phyloP scores from a whole-genome alignment of 2,113 vertebrate species.

The Panurus biarmicus region DNA sequence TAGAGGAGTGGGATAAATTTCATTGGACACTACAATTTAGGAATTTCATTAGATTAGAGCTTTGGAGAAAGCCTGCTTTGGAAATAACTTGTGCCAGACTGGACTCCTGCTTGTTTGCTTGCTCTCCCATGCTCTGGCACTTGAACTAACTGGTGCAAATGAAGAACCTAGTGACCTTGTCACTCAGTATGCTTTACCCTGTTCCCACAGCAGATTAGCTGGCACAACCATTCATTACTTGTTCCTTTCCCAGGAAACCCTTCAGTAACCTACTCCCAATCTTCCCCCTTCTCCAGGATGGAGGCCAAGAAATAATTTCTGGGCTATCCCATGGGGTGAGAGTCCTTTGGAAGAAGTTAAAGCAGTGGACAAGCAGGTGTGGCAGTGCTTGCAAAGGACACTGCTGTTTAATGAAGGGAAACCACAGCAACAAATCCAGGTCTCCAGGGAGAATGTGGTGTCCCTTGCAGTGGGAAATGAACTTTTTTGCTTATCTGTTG shows the following conservation, averaged over 20 bases:
- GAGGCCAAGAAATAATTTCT: constrained; percentile 31
- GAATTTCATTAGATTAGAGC: neutral
- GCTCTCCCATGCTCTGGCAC: neutral
- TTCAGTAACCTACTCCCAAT: neutral
- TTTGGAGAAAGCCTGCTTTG: neutral
- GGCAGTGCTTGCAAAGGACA: neutral
- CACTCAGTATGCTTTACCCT: neutral
- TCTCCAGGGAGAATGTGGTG: neutral
- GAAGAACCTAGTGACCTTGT: neutral
- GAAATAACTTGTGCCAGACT: neutral
- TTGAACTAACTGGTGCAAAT: neutral
- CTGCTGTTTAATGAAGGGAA: neutral
- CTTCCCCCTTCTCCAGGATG: neutral
- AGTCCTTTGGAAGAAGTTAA: neutral
- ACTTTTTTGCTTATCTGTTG: neutral
- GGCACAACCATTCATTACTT: constrained; percentile 19
- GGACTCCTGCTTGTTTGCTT: neutral
- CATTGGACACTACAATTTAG: neutral
- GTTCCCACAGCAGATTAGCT: constrained; percentile 42
- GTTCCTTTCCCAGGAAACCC: constrained; percentile 32
- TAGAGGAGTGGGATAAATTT: neutral
- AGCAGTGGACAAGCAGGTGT: neutral
- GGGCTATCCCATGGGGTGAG: neutral
- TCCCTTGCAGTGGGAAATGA: neutral
- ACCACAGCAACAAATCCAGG: neutral